Conservation (phyloP, 2,888 invertebrate species). For the Pherbina coryleti region DNA sequence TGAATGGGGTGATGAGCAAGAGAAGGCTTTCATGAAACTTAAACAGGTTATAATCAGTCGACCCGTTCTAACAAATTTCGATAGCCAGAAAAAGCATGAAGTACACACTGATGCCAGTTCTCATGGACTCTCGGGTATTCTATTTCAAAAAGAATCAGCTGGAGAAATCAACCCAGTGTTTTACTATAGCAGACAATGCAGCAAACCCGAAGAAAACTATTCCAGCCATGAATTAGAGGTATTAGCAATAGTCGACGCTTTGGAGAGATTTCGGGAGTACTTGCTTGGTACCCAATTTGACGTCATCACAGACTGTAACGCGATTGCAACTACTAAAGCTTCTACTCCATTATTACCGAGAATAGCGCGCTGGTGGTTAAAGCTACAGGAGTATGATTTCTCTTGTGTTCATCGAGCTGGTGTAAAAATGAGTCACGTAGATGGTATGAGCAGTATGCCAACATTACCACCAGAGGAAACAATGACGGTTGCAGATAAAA, state of each 20-base stretch:
- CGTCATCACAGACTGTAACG: conserved; percentile 36
- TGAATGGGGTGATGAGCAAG: background rate
- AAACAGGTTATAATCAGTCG: conserved; percentile 22
- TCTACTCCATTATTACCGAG: no score
- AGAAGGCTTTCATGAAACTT: conserved; percentile 2
- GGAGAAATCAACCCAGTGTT: background rate
- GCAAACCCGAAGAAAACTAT: conserved; percentile 12
- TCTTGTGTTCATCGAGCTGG: no score
- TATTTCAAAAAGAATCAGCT: background rate
- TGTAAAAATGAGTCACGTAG: no score
- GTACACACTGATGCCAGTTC: conserved; percentile 6
- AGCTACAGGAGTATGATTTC: no score
- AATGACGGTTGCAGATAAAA: no score
- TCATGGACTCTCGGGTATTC: background rate
- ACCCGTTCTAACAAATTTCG: conserved; percentile 26
- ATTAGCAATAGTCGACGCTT: conserved; percentile 18
- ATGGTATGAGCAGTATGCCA: no score
- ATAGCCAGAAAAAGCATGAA: conserved; percentile 10
- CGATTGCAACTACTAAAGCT: conserved; percentile 37
- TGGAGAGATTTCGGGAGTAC: conserved; percentile 39
- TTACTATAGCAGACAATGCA: conserved; percentile 12
- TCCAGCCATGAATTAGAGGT: conserved; percentile 32
- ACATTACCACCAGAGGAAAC: no score
- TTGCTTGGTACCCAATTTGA: conserved; percentile 37
- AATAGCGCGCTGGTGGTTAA: no score